phyloP scores from a whole-genome alignment of 2,797 vertebrate genomes.

The Buphagus erythrorhynchus region DNA sequence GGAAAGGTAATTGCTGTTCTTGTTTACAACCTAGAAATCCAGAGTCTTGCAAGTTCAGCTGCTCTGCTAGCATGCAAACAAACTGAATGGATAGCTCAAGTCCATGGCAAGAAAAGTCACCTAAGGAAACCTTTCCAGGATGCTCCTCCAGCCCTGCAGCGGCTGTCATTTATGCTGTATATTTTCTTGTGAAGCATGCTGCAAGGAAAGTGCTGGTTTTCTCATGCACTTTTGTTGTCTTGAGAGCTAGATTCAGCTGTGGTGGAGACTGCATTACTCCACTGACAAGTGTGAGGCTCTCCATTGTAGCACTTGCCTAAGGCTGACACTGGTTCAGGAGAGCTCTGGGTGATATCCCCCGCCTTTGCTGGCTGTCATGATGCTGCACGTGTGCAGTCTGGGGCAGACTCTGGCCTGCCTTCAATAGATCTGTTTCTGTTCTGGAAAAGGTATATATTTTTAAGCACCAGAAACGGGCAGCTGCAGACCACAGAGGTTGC shows the following conservation, averaged over 20 bases:
- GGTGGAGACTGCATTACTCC: neutral
- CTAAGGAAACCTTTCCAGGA: neutral
- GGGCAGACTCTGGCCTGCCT: neutral
- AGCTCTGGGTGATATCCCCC: neutral
- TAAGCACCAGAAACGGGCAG: neutral
- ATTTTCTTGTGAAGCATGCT: neutral
- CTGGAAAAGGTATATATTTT: neutral
- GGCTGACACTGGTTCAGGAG: neutral
- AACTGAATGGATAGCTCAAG: neutral
- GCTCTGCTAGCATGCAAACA: neutral
- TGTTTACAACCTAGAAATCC: neutral
- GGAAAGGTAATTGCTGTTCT: neutral
- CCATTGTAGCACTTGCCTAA: neutral
- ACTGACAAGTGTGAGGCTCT: neutral
- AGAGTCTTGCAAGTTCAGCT: neutral
- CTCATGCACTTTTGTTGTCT: neutral
- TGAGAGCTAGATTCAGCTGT: neutral
- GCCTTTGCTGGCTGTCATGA: neutral
- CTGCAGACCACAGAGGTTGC: neutral
- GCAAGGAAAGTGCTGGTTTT: neutral
- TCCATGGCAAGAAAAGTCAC: neutral
- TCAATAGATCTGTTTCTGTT: neutral
- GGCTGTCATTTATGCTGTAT: rapidly evolving
- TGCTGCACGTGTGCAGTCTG: rapidly evolving
- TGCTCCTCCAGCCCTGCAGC: neutral